Evolutionary conservation across 2,888 invertebrate species (phyloP).

Genomic region (Trachelus tabidus): DNA sequence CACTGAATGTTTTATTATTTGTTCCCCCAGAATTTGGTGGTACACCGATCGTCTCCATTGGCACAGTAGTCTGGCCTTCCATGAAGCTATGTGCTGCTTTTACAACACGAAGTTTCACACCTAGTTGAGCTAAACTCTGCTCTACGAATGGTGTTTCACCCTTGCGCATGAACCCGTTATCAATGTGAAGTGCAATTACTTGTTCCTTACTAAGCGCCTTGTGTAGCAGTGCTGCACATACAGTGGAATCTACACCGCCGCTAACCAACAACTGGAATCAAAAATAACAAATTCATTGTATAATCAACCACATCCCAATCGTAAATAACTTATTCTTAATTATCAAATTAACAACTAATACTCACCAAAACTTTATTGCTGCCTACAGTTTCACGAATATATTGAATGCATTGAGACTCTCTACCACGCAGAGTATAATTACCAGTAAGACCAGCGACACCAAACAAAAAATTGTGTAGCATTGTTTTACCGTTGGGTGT

Average conservation of each 20-base stretch:
- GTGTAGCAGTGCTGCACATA: conserved; percentile 95
- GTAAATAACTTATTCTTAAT: conserved; percentile 12
- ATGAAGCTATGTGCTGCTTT: conserved; percentile 77
- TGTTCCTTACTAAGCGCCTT: conserved; percentile 90
- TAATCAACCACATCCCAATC: not conserved
- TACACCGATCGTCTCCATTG: conserved; percentile 63
- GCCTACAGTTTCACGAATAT: conserved; percentile 90
- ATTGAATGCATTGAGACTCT: conserved; percentile 90
- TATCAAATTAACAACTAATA: conserved; percentile 35
- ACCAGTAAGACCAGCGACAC: conserved; percentile 87
- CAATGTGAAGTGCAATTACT: conserved; percentile 96
- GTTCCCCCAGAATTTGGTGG: conserved; percentile 48
- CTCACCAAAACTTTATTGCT: conserved; percentile 92
- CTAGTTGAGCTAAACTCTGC: conserved; percentile 83
- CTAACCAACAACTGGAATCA: conserved; percentile 84
- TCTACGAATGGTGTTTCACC: conserved; percentile 92
- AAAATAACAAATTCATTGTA: conserved; percentile 12
- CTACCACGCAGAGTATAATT: conserved; percentile 89
- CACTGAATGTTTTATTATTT: conserved; percentile 63
- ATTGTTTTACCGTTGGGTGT: conserved; percentile 91
- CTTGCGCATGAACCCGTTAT: conserved; percentile 99
- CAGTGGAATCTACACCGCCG: conserved; percentile 99
- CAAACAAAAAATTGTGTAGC: conserved; percentile 94
- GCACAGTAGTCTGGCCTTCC: conserved; percentile 86
- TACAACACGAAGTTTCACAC: conserved; percentile 83